phyloP scores from a whole-genome alignment of 2,797 vertebrate genomes.

The Danio choprae region DNA sequence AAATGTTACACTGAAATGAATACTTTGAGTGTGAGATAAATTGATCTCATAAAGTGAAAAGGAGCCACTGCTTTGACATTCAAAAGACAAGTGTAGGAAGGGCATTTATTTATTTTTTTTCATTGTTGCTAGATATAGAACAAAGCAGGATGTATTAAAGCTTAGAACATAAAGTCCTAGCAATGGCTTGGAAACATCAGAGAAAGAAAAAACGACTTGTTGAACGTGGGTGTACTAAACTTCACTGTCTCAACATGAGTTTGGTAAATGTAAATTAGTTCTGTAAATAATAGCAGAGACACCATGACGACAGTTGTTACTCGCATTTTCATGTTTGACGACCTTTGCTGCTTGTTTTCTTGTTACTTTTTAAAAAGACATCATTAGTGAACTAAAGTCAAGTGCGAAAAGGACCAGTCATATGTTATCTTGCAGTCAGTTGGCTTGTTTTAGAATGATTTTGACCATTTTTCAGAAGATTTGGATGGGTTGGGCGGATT shows the following conservation, averaged over 20 bases:
- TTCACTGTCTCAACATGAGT: slow-evolving; percentile 3
- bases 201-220: not conserved
- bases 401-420: not conserved
- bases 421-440: not conserved
- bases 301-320: slow-evolving; percentile 37
- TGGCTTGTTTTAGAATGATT: not conserved
- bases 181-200: not conserved
- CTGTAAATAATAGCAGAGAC: slow-evolving; percentile 29
- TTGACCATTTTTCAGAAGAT: not conserved
- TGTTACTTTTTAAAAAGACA: slow-evolving; percentile 15
- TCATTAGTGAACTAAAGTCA: not conserved
- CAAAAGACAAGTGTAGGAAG: not conserved
- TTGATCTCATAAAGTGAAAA: not conserved
- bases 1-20: no score
- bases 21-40: no score
- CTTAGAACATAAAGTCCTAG: not conserved
- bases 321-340: not conserved
- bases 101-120: not conserved
- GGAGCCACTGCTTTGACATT: not conserved
- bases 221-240: slow-evolving; percentile 2
- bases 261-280: slow-evolving; percentile 14
- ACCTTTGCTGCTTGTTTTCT: not conserved
- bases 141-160: not conserved
- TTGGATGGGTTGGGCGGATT: no score
- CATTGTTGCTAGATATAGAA: not conserved